Conservation (phyloP, 1,140 invertebrate genomes). For the Sycophila sp. region DNA sequence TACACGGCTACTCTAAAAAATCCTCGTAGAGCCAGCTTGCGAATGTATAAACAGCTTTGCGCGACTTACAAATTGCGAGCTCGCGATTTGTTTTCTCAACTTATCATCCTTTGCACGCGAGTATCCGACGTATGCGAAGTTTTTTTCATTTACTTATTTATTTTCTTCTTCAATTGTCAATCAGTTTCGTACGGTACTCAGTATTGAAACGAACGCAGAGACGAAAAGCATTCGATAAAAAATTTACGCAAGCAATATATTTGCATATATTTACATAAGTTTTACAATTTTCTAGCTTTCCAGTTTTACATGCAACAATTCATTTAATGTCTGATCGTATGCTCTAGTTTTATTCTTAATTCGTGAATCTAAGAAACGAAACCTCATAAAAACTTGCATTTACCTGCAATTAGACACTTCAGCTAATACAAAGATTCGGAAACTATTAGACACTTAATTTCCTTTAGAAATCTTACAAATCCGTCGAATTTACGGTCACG, state of each 20-base stretch:
- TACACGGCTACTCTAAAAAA: too few relatives aligned
- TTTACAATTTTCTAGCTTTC: constrained; percentile 14
- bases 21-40: not conserved
- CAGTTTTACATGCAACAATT: not conserved
- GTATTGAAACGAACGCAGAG: not conserved
- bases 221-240: not conserved
- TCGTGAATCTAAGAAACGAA: too few relatives aligned
- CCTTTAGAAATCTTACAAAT: constrained; percentile 2
- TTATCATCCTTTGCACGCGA: not conserved
- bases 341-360: too few relatives aligned
- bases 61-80: constrained; percentile 1
- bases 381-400: too few relatives aligned
- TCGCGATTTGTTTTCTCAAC: constrained; percentile 19
- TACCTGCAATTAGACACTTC: too few relatives aligned
- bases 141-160: not conserved
- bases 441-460: too few relatives aligned
- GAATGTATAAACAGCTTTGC: constrained; percentile 26
- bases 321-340: not conserved
- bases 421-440: not conserved
- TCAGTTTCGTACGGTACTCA: not conserved
- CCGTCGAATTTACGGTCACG: too few relatives aligned
- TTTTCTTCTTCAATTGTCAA: not conserved
- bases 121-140: not conserved
- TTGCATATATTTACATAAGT: constrained; percentile 29
- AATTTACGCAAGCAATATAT: not conserved